Percentiles rank a stretch among this genome's conserved stretches.
These are phyloP conservation scores for Heliothis subflexa DNA, from an alignment of 1,140 invertebrate genomes.

Conservation along the genomic window DNA sequence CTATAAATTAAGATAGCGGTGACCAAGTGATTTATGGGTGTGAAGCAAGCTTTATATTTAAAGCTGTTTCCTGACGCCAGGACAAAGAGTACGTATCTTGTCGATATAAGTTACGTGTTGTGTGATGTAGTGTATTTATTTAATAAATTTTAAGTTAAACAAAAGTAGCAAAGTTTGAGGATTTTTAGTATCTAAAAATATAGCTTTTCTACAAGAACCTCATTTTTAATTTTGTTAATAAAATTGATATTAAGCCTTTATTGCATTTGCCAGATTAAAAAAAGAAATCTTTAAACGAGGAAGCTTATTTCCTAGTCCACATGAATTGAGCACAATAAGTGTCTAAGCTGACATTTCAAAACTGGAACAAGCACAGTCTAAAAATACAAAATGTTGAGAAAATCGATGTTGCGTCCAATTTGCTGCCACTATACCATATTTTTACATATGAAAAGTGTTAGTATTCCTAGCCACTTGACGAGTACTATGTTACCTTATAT, in stretches of 20 bases:
- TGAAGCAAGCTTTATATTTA: slow-evolving; percentile 29
- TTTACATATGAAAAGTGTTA: too few species aligned
- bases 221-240: too few species aligned
- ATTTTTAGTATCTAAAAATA: too few species aligned
- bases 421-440: neutral
- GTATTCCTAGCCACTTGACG: too few species aligned
- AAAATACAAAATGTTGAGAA: slow-evolving; percentile 9
- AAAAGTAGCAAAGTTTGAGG: too few species aligned
- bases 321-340: neutral
- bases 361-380: neutral
- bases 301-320: neutral
- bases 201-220: too few species aligned
- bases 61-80: neutral
- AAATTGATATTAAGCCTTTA: too few species aligned
- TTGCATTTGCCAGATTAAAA: too few species aligned
- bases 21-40: slow-evolving; percentile 48
- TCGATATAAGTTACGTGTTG: neutral
- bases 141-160: neutral
- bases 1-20: slow-evolving; percentile 50
- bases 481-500: too few species aligned
- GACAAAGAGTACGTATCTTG: slow-evolving; percentile 18
- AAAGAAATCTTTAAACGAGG: too few species aligned
- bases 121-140: neutral
- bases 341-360: neutral
- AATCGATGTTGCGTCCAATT: neutral